Percentiles rank a stretch among this genome's conserved stretches.
These are phyloP conservation scores for Heteromormyrus szaboi DNA, from an alignment of 2,797 vertebrate genomes.

Conservation along the genomic window DNA sequence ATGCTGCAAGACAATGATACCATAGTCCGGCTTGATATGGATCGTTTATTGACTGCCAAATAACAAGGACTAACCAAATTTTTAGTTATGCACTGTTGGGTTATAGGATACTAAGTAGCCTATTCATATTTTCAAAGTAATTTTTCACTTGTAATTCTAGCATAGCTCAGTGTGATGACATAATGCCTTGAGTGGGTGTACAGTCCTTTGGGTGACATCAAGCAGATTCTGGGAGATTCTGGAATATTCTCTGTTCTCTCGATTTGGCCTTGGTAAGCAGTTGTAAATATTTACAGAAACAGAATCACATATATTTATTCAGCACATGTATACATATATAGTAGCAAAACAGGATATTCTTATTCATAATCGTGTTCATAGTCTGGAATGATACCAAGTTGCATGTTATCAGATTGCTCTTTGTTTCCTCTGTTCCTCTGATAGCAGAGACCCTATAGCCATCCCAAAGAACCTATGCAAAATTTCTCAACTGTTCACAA, in stretches of 20 bases:
- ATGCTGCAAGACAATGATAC: neutral
- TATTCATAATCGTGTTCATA: neutral
- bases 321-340: neutral
- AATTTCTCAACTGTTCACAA: neutral
- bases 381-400: neutral
- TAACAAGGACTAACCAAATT: neutral
- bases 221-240: neutral
- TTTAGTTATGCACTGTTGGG: neutral
- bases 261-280: neutral
- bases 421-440: neutral
- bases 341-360: neutral
- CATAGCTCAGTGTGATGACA: neutral
- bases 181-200: neutral
- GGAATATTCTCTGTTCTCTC: neutral
- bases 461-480: neutral
- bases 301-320: neutral
- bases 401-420: neutral
- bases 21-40: neutral
- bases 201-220: neutral
- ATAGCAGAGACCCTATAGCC: neutral
- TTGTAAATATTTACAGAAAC: neutral
- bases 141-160: neutral
- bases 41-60: neutral
- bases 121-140: neutral
- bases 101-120: neutral